Conservation (phyloP, 2,797 vertebrate genomes). For the Taenioides sp. region DNA sequence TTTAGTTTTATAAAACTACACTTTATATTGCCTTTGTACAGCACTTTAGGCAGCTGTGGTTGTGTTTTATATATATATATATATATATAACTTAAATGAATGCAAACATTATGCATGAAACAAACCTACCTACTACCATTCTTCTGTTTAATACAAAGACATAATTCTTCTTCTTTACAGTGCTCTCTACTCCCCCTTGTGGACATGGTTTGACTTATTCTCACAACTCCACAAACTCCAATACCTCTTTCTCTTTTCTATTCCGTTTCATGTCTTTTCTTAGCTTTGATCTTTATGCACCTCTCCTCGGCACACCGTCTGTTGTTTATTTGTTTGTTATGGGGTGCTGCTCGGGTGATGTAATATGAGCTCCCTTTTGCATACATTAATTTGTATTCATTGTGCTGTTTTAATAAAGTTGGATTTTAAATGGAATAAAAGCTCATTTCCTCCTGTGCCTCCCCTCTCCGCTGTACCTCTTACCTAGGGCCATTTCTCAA, state of each 20-base stretch:
- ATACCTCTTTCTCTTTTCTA: not conserved
- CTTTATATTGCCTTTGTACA: no score
- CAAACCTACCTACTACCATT: not conserved
- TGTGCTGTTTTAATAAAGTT: conserved; percentile 32
- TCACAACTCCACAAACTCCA: not conserved
- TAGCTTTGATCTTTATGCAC: conserved; percentile 13
- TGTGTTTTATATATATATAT: no score
- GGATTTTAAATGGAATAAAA: conserved; percentile 43
- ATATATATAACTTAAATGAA: no score
- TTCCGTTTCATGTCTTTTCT: not conserved
- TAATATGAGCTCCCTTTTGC: conserved; percentile 20
- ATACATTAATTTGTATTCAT: conserved; percentile 34
- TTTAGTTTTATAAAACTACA: no score
- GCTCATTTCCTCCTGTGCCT: conserved; percentile 31
- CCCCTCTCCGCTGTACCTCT: conserved; percentile 7
- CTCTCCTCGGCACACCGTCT: not conserved
- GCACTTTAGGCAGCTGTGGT: no score
- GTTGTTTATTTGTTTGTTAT: conserved; percentile 18
- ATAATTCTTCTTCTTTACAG: not conserved
- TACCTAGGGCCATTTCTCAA: not conserved
- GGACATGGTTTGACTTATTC: not conserved
- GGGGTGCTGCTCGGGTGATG: conserved; percentile 16
- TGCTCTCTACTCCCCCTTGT: conserved; percentile 2
- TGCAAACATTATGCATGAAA: no score
- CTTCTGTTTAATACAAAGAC: not conserved